phyloP scores from a whole-genome alignment of 2,797 vertebrate genomes.

The Amphiprion clarkii region DNA sequence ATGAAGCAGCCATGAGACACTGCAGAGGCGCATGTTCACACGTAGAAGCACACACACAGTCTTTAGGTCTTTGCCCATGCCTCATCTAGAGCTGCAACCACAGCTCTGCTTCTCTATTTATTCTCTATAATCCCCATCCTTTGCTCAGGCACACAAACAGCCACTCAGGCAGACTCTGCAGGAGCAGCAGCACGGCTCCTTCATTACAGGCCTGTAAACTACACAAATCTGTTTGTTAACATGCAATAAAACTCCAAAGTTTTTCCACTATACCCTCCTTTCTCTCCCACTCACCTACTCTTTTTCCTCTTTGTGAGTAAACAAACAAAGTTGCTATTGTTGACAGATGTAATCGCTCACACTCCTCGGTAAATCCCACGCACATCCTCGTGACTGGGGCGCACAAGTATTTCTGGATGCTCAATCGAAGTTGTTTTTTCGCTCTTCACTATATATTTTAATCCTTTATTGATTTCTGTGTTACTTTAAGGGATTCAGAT shows the following conservation, averaged over 20 bases:
- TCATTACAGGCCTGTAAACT: slow-evolving; percentile 65
- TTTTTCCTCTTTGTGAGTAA: slow-evolving; percentile 53
- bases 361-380: slow-evolving; percentile 34
- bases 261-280: slow-evolving; percentile 48
- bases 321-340: slow-evolving; percentile 64
- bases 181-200: slow-evolving; percentile 59
- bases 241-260: slow-evolving; percentile 56
- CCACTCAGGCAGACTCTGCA: slow-evolving; percentile 54
- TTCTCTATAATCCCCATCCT: slow-evolving; percentile 35
- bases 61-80: slow-evolving; percentile 24
- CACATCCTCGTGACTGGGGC: slow-evolving; percentile 3
- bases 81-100: slow-evolving; percentile 40
- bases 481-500: not conserved
- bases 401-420: not conserved
- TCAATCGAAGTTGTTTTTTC: not conserved
- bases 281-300: not conserved
- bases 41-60: slow-evolving; percentile 36
- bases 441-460: not conserved
- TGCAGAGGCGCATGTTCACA: slow-evolving; percentile 71
- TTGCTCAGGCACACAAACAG: slow-evolving; percentile 36
- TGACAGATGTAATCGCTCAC: slow-evolving; percentile 45
- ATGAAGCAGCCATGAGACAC: slow-evolving; percentile 74
- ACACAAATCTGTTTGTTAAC: slow-evolving; percentile 59
- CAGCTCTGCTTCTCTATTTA: slow-evolving; percentile 42
- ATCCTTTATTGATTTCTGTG: not conserved